These are phyloP conservation scores for Myotis lucifugus DNA, from an alignment of 2,113 vertebrate genomes.

Conservation along the genomic window DNA sequence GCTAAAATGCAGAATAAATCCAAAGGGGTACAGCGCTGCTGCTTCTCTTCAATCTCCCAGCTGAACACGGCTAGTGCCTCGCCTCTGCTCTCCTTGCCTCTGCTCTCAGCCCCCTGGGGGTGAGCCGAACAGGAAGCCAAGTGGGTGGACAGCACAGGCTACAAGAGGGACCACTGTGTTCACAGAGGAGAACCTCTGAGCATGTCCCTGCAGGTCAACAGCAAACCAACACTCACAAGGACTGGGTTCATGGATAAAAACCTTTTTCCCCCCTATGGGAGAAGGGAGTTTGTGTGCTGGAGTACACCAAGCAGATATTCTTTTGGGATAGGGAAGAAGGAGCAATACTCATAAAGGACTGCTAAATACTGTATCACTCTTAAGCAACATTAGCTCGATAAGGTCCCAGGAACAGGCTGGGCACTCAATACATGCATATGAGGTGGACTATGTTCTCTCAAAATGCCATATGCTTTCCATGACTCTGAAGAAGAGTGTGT, in stretches of 20 bases:
- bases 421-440: not conserved
- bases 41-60: not conserved
- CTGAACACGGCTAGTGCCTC: not conserved
- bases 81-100: not conserved
- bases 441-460: not conserved
- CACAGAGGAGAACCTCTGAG: not conserved
- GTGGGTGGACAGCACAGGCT: not conserved
- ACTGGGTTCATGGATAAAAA: not conserved
- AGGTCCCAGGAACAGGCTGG: not conserved
- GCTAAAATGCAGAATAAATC: not conserved
- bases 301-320: not conserved
- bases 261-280: not conserved
- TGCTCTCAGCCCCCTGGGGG: not conserved
- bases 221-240: not conserved
- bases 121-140: not conserved
- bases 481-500: not conserved
- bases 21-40: not conserved
- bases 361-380: not conserved
- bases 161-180: not conserved
- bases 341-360: not conserved
- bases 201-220: not conserved
- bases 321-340: not conserved
- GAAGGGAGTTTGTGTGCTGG: too few species aligned
- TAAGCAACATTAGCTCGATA: not conserved
- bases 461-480: not conserved